A percentile compares a stretch with the other conserved stretches of the same genome.
Evolutionary conservation across 2,113 vertebrate species (phyloP).

Genomic region (Phylloscopus trochiloides): DNA sequence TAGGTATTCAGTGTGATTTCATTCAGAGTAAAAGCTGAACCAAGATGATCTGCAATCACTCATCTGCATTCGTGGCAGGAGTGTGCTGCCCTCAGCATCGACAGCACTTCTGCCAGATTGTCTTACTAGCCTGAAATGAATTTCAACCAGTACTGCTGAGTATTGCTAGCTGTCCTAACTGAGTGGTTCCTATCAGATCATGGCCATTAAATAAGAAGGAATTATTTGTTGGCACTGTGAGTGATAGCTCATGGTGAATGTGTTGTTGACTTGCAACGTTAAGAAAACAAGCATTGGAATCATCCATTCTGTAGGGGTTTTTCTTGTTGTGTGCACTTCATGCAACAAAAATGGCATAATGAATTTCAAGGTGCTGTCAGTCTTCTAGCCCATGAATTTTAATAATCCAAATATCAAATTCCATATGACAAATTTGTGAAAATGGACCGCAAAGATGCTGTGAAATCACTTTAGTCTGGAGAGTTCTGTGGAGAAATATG

Average conservation of each 20-base stretch:
- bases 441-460: not conserved
- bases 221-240: not conserved
- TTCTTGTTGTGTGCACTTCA: not conserved
- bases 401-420: not conserved
- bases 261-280: not conserved
- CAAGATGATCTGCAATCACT: not conserved
- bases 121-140: not conserved
- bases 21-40: not conserved
- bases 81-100: not conserved
- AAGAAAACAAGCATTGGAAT: not conserved
- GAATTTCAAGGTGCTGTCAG: not conserved
- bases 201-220: not conserved
- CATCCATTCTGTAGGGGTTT: not conserved
- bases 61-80: not conserved
- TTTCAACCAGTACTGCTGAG: not conserved
- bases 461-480: not conserved
- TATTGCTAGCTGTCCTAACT: not conserved
- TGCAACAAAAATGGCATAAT: not conserved
- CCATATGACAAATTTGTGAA: not conserved
- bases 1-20: not conserved
- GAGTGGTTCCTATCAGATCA: not conserved
- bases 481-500: rapidly evolving
- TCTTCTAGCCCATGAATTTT: not conserved
- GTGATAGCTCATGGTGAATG: not conserved
- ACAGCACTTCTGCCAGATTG: not conserved